phyloP scores from a whole-genome alignment of 2,113 vertebrate genomes.

The Halichoerus grypus region DNA sequence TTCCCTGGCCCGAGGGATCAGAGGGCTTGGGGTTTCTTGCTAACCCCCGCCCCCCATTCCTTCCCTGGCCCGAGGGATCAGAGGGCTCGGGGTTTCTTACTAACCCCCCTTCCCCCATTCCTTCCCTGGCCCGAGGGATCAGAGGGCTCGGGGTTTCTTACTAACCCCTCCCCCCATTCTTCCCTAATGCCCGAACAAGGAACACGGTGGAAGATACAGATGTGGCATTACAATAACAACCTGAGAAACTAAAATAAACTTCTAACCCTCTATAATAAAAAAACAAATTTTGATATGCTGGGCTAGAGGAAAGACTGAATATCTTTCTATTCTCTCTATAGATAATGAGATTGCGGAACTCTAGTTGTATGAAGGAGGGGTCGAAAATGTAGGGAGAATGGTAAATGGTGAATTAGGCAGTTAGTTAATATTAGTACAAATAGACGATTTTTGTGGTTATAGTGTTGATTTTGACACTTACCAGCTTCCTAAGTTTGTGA shows the following conservation, averaged over 20 bases:
- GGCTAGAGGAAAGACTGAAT: neutral
- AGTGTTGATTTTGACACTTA: constrained; percentile 11
- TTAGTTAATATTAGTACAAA: neutral
- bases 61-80: neutral
- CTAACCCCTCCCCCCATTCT: accelerated
- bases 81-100: neutral
- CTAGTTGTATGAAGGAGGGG: neutral
- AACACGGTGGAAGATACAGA: neutral
- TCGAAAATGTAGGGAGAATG: neutral
- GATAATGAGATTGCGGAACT: neutral
- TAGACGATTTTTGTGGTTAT: neutral
- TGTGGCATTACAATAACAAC: neutral
- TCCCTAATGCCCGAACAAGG: neutral
- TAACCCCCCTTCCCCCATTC: neutral
- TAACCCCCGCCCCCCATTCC: accelerated
- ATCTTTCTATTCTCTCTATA: neutral
- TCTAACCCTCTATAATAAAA: neutral
- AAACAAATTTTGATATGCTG: neutral
- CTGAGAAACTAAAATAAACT: neutral
- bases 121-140: neutral
- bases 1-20: neutral
- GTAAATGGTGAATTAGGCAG: neutral
- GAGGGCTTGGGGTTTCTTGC: neutral
- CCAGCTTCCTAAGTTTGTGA: neutral
- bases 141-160: neutral